A percentile compares a stretch with the other conserved stretches of the same genome.
phyloP scores from a whole-genome alignment of 2,113 vertebrate genomes.

The Callipepla californica region DNA sequence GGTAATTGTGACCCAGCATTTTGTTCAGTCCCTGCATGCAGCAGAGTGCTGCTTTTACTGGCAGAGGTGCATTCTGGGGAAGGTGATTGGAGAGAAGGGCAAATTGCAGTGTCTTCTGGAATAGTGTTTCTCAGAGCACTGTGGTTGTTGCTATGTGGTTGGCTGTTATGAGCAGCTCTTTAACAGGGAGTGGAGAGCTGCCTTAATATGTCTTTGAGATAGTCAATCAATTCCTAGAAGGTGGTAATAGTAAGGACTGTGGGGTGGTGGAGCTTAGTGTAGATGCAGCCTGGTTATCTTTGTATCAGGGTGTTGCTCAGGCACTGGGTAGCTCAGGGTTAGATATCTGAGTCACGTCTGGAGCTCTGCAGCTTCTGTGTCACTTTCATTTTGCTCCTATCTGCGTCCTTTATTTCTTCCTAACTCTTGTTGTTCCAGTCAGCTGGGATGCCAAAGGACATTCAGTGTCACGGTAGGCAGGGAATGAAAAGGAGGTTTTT shows the following conservation, averaged over 20 bases:
- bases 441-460: neutral
- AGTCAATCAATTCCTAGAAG: neutral
- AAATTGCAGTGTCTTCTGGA: neutral
- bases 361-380: neutral
- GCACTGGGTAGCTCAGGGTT: neutral
- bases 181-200: neutral
- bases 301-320: neutral
- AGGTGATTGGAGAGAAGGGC: rapidly evolving
- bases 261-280: neutral
- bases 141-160: neutral
- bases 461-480: neutral
- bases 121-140: neutral
- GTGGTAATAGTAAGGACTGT: rapidly evolving
- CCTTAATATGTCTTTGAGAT: neutral
- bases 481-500: neutral
- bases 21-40: neutral
- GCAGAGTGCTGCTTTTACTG: neutral
- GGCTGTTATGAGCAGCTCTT: neutral
- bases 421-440: neutral
- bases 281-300: neutral
- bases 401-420: neutral
- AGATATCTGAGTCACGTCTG: rapidly evolving
- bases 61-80: rapidly evolving
- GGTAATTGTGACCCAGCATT: neutral
- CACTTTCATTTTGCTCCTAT: neutral